Evolutionary conservation across 2,797 vertebrate genomes (phyloP).

Genomic region (Cyprinella venusta): DNA sequence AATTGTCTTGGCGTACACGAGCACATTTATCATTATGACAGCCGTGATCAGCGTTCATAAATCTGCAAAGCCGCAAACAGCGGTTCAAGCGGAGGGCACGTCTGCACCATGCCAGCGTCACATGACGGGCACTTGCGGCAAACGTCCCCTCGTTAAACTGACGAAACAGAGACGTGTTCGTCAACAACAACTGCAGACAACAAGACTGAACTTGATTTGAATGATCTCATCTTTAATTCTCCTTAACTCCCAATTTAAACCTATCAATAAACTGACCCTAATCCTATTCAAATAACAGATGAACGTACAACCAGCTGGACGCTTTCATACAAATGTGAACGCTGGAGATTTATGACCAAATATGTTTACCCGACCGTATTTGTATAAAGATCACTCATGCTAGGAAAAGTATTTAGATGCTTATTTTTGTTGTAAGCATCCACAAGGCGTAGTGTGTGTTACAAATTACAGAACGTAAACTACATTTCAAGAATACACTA

Average conservation of each 20-base stretch:
- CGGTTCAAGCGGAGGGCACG: slow-evolving; percentile 6
- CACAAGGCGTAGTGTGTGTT: slow-evolving; percentile 45
- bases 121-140: not conserved
- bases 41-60: slow-evolving; percentile 43
- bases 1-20: slow-evolving; percentile 18
- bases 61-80: slow-evolving; percentile 40
- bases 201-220: not conserved
- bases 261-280: slow-evolving; percentile 22
- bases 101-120: slow-evolving; percentile 8
- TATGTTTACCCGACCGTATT: slow-evolving; percentile 34
- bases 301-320: slow-evolving; percentile 11
- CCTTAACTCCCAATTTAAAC: not conserved
- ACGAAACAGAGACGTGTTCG: slow-evolving; percentile 14
- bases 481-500: slow-evolving; percentile 13
- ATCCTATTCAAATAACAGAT: slow-evolving; percentile 28
- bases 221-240: not conserved
- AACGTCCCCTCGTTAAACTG: slow-evolving; percentile 2
- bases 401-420: slow-evolving; percentile 38
- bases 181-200: slow-evolving; percentile 4
- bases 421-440: slow-evolving; percentile 41
- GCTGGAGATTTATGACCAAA: slow-evolving; percentile 16
- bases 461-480: slow-evolving; percentile 42
- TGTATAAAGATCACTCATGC: slow-evolving; percentile 36
- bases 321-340: slow-evolving; percentile 28
- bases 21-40: slow-evolving; percentile 55